phyloP scores from a whole-genome alignment of 2,888 invertebrate genomes.

The Ecdyonurus torrentis region DNA sequence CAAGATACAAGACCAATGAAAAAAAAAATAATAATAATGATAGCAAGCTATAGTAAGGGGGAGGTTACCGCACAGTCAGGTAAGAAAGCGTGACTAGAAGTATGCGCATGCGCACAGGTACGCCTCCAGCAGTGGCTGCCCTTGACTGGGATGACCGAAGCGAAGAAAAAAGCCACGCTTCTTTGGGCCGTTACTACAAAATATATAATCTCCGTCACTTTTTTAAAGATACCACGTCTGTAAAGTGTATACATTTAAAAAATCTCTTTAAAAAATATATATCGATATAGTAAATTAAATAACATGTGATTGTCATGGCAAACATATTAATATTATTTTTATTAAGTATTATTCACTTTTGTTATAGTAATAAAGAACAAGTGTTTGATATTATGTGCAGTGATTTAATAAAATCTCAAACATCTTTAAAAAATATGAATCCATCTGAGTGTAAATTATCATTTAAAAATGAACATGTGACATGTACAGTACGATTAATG shows the following conservation, averaged over 20 bases:
- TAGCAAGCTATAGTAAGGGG: too few relatives aligned
- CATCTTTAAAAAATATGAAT: not conserved
- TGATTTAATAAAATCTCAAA: not conserved
- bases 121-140: not conserved
- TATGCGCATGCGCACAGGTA: not conserved
- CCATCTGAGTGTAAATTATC: not conserved
- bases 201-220: not conserved
- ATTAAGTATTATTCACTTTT: not conserved
- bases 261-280: too few relatives aligned
- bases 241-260: not conserved
- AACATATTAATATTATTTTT: not conserved
- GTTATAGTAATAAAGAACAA: not conserved
- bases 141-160: not conserved
- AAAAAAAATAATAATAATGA: not conserved
- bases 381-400: not conserved
- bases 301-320: not conserved
- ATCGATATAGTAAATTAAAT: not conserved
- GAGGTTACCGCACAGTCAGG: not conserved
- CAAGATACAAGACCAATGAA: not conserved
- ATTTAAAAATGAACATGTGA: not conserved
- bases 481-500: not conserved
- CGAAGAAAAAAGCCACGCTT: not conserved
- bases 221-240: not conserved
- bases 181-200: not conserved
- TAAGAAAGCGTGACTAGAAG: conserved; percentile 1